These are phyloP conservation scores for Steromphala cineraria DNA, from an alignment of 2,888 invertebrate genomes.

Conservation along the genomic window DNA sequence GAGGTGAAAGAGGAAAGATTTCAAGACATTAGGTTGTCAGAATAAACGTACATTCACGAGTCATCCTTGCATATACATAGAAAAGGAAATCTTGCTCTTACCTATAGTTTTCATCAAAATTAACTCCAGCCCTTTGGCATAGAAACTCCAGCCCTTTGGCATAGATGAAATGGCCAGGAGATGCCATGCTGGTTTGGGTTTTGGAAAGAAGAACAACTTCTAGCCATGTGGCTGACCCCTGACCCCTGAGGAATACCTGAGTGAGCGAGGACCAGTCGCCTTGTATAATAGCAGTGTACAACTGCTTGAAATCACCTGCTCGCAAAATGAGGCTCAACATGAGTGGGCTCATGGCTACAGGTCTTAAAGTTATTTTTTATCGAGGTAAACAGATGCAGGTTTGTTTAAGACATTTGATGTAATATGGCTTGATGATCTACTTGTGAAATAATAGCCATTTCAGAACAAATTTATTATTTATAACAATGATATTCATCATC, in stretches of 20 bases:
- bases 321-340: neutral
- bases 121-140: neutral
- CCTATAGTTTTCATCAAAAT: neutral
- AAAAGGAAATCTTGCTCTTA: neutral
- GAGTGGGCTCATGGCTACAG: neutral
- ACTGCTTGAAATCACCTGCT: constrained; percentile 3
- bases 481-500: no score
- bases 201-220: neutral
- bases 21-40: neutral
- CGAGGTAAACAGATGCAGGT: no score
- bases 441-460: no score
- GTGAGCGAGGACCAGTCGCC: neutral
- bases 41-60: no score
- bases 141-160: neutral
- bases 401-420: no score
- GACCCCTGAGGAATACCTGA: neutral
- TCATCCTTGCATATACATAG: no score
- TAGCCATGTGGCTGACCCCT: constrained; percentile 5
- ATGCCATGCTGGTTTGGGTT: neutral
- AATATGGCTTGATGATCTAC: no score
- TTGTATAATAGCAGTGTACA: neutral
- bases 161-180: neutral
- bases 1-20: neutral
- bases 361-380: neutral
- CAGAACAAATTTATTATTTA: no score